Conservation (phyloP, 2,888 invertebrate species). For the Caradrina clavipalpis region DNA sequence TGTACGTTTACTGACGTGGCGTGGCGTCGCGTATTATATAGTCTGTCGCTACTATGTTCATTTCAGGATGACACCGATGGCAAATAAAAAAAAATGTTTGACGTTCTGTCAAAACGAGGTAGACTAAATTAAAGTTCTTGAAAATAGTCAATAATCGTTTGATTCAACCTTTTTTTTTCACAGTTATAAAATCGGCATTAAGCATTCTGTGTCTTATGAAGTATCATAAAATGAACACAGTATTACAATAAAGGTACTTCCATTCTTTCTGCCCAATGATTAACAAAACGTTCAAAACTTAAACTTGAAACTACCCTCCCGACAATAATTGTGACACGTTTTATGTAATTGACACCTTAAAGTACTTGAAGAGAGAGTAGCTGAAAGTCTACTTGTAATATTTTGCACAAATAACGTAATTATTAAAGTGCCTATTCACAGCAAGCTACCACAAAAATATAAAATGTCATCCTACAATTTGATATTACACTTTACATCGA, state of each 20-base stretch:
- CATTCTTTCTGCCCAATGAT: neutral
- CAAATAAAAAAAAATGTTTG: neutral
- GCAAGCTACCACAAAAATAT: slow-evolving; percentile 4
- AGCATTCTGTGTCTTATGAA: neutral
- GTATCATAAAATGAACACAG: slow-evolving; percentile 15
- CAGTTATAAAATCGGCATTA: neutral
- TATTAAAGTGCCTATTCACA: neutral
- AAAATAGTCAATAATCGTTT: no score
- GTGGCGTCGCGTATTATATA: no score
- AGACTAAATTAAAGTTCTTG: no score
- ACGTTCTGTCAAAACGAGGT: neutral
- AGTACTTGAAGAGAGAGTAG: neutral
- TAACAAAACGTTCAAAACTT: slow-evolving; percentile 1
- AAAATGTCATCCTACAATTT: slow-evolving; percentile 29
- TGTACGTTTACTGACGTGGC: no score
- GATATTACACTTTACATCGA: slow-evolving; percentile 20
- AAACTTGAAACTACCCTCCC: neutral
- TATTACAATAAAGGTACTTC: neutral
- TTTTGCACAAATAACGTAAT: neutral
- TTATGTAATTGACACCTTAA: slow-evolving; percentile 34
- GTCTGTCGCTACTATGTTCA: neutral
- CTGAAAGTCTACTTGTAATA: neutral
- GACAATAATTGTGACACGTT: slow-evolving; percentile 32
- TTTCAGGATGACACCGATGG: neutral
- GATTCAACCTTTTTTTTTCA: no score